Evolutionary conservation across 2,113 vertebrate genomes (phyloP).

Genomic region (Hylia prasina): DNA sequence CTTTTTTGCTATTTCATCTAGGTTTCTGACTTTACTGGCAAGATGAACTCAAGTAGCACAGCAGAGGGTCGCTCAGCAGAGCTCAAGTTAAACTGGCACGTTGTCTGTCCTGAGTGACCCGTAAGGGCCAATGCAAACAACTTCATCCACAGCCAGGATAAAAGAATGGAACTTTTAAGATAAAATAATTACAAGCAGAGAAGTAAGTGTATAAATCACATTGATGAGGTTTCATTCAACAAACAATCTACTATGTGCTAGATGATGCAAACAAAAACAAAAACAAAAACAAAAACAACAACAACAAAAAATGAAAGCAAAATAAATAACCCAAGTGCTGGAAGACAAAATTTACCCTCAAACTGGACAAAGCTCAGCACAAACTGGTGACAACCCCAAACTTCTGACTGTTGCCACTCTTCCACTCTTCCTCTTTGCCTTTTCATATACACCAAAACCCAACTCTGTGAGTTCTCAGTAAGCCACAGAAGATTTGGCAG

Average conservation of each 20-base stretch:
- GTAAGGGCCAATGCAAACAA: neutral
- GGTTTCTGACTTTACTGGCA: neutral
- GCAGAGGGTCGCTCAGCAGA: neutral
- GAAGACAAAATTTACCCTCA: neutral
- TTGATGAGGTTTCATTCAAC: neutral
- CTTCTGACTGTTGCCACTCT: rapidly evolving
- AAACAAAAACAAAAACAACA: no score
- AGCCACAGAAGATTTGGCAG: neutral
- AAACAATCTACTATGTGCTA: neutral
- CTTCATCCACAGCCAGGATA: neutral
- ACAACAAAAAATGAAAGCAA: neutral
- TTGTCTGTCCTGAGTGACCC: neutral
- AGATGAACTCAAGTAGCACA: neutral
- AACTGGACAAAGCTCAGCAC: neutral
- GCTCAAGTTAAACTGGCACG: neutral
- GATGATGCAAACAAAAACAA: neutral
- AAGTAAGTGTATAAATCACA: neutral
- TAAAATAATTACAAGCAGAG: neutral
- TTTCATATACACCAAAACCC: neutral
- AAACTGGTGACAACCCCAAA: neutral
- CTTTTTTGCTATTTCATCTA: neutral
- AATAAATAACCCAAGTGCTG: neutral
- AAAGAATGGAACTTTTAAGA: neutral
- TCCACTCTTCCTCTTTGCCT: neutral
- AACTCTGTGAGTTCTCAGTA: neutral